Conservation (phyloP, 2,888 invertebrate genomes). For the Orthosia gothica region DNA sequence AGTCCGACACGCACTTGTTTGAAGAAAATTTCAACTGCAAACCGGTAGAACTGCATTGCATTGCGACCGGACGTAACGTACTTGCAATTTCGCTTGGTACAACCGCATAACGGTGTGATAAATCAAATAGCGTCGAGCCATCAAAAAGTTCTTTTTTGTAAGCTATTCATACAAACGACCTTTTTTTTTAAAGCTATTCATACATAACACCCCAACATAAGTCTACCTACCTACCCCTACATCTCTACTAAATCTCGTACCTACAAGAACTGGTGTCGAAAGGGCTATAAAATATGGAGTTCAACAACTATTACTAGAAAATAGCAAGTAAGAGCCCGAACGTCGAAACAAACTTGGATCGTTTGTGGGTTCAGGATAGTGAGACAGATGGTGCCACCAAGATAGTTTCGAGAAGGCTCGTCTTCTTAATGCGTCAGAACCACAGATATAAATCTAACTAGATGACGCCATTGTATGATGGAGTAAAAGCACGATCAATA, state of each 20-base stretch:
- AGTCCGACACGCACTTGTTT: too few relatives aligned
- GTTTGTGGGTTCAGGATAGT: conserved; percentile 78
- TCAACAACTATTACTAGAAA: conserved; percentile 70
- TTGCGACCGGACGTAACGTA: too few relatives aligned
- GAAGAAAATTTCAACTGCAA: too few relatives aligned
- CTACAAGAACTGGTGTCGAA: conserved; percentile 34
- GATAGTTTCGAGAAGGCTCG: conserved; percentile 76
- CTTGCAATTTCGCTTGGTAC: too few relatives aligned
- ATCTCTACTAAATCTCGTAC: not conserved
- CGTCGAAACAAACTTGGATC: conserved; percentile 80
- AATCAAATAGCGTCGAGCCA: too few relatives aligned
- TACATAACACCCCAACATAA: not conserved
- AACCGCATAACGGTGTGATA: too few relatives aligned
- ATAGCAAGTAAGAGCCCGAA: conserved; percentile 69
- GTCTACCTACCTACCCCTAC: not conserved
- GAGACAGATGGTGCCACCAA: conserved; percentile 80
- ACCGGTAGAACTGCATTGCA: too few relatives aligned
- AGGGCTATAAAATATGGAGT: conserved; percentile 65
- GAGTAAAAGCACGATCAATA: too few relatives aligned
- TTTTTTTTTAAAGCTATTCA: too few relatives aligned
- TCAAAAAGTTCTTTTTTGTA: too few relatives aligned
- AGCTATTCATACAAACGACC: too few relatives aligned
- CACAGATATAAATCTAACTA: not conserved
- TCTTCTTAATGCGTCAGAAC: conserved; percentile 75
- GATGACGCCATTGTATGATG: too few relatives aligned